phyloP scores from a whole-genome alignment of 2,888 invertebrate genomes.

The Nymphalis c-album region DNA sequence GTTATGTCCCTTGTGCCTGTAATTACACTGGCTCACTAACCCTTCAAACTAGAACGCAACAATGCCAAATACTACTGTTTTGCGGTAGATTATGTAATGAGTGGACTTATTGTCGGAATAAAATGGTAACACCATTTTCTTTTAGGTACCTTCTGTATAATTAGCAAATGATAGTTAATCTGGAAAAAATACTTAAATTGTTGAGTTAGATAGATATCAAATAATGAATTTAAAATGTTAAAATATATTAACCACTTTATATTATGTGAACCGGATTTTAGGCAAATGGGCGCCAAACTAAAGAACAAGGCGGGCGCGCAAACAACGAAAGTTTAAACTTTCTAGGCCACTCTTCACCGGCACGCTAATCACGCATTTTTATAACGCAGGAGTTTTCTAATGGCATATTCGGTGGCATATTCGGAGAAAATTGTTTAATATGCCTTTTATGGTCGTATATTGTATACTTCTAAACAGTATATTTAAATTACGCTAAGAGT shows the following conservation, averaged over 20 bases:
- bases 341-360: conserved; percentile 71
- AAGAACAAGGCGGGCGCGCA: conserved; percentile 47
- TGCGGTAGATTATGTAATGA: too few species aligned
- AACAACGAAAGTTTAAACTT: conserved; percentile 71
- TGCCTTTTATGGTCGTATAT: neutral
- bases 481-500: too few species aligned
- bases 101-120: too few species aligned
- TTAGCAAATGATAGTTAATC: neutral
- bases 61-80: too few species aligned
- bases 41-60: too few species aligned
- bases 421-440: too few species aligned
- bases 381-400: conserved; percentile 65
- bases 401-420: conserved; percentile 15
- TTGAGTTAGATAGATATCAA: neutral
- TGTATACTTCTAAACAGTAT: too few species aligned
- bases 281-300: conserved; percentile 47
- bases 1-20: too few species aligned
- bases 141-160: too few species aligned
- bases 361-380: conserved; percentile 73
- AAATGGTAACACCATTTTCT: too few species aligned
- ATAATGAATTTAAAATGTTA: neutral
- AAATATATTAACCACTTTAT: conserved; percentile 26
- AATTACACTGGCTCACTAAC: too few species aligned
- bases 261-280: conserved; percentile 70
- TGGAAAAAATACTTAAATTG: neutral